Percentiles rank a stretch among this genome's conserved stretches.
Evolutionary conservation across 2,113 vertebrate species (phyloP).

Genomic region (Sturnira hondurensis): DNA sequence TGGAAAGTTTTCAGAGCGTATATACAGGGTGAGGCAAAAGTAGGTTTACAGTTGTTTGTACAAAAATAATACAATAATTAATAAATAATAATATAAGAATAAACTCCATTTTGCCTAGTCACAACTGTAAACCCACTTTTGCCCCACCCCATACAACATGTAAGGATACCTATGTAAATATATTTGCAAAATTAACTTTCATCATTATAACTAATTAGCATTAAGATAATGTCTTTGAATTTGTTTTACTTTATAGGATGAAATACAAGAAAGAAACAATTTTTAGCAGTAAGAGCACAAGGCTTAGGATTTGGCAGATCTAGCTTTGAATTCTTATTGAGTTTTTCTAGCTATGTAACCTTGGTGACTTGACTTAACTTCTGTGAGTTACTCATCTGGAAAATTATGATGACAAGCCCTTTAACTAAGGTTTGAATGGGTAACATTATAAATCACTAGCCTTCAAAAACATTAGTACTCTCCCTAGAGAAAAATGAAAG

Average conservation of each 20-base stretch:
- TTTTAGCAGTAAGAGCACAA: neutral
- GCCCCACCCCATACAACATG: neutral
- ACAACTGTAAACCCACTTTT: neutral
- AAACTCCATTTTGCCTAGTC: neutral
- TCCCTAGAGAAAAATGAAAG: neutral
- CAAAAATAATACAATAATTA: neutral
- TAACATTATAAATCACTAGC: neutral
- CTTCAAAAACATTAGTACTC: neutral
- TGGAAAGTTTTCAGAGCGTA: neutral
- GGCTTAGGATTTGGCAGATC: neutral
- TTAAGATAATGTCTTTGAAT: neutral
- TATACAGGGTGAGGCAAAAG: neutral
- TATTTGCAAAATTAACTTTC: neutral
- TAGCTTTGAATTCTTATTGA: neutral
- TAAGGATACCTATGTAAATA: neutral
- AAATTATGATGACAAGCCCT: conserved; percentile 13
- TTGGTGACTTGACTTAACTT: neutral
- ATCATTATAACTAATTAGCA: neutral
- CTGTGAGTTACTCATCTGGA: conserved; percentile 18
- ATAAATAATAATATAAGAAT: neutral
- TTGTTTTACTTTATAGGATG: neutral
- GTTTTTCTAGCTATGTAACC: neutral
- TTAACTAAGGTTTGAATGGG: neutral
- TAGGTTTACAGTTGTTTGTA: neutral
- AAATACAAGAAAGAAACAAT: neutral